These are phyloP conservation scores for Anthoscopus minutus DNA, from an alignment of 2,113 vertebrate species.

Conservation along the genomic window DNA sequence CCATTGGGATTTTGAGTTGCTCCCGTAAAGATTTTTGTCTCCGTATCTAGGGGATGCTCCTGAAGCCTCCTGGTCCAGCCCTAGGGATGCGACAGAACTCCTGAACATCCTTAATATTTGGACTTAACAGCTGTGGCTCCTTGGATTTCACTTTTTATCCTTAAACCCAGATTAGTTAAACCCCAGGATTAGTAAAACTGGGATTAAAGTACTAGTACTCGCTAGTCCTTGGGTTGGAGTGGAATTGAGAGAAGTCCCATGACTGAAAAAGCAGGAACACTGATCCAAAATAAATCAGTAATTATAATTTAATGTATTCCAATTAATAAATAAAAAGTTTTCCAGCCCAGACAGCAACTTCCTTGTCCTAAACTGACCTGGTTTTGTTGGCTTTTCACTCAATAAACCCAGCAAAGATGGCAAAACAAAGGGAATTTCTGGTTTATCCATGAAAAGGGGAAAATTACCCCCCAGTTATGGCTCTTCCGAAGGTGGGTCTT, in stretches of 20 bases:
- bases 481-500: accelerated
- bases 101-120: background rate
- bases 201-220: background rate
- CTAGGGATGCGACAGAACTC: accelerated
- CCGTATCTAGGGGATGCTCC: background rate
- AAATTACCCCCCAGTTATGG: accelerated
- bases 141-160: background rate
- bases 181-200: background rate
- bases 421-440: background rate
- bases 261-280: accelerated
- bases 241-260: background rate
- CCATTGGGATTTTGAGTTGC: accelerated
- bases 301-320: background rate
- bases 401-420: background rate
- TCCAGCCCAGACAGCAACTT: background rate
- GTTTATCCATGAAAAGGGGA: accelerated
- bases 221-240: background rate
- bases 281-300: background rate
- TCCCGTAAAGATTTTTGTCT: background rate
- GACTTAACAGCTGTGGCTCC: background rate
- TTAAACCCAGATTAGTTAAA: background rate
- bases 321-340: background rate
- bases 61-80: background rate
- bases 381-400: background rate
- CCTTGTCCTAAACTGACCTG: background rate